Evolutionary conservation across 2,888 invertebrate species (phyloP), one percentile per base, ranked within the genome.

Genomic region (Mythimna ferrago): DNA sequence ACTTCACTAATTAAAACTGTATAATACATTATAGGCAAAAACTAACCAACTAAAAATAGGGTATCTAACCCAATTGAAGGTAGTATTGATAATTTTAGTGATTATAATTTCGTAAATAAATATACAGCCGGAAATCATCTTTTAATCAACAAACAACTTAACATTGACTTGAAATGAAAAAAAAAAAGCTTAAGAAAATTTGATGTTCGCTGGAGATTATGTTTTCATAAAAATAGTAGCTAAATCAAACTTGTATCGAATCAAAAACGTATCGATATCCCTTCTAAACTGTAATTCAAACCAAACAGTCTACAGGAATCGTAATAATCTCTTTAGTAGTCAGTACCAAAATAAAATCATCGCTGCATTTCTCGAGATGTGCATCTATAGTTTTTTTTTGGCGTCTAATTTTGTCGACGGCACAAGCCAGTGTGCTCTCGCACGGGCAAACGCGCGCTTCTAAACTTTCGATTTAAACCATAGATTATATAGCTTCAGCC

Each of bases 321-420:
- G 70, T 82, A 82, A 81, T 85, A 86, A 83, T 86, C 85, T 87
- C 85, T 84, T 85, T 85, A 87, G 86, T 89, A 91, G 80, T 92
- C 92, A 93, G 94, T 93, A 93, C 93, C 88, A 90, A 88, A 90
- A 89, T 89, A 89, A 89, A 91, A 92, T 91, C 90, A 89, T 89
- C 89, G 91, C 89, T 93, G 95, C 95, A 94, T 95, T 94, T 94
- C 94, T 93, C 91, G 94, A 93, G 91, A 92, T 94, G 93, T 94
- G 94, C 95, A 92, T 92, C 90, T 91, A 93, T 66, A 66, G 62
- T 91, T 92, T 92, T 93, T 87, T 48, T 48, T 48, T 48, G 5
- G 91, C 89, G 92, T 96, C 96, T 96, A 96, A 94, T 89, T 95
- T 94, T 92, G 95, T 93, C 93, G 92, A 93, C 93, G 93, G 93